These are phyloP conservation scores for Subacronicta megacephala DNA, from an alignment of 2,888 invertebrate species.

Conservation along the genomic window DNA sequence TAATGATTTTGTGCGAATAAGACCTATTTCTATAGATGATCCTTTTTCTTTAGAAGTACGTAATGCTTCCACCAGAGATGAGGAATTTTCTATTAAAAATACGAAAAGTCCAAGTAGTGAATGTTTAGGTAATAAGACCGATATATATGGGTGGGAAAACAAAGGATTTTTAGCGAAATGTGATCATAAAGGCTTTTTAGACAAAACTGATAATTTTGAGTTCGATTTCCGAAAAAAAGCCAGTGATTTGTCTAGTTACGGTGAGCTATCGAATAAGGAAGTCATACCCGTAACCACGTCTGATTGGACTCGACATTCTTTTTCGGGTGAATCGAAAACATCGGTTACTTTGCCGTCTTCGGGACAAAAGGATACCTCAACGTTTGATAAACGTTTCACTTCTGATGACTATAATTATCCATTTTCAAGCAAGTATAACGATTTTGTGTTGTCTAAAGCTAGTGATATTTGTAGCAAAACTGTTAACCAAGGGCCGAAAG, in stretches of 20 bases:
- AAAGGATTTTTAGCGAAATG: constrained; percentile 85
- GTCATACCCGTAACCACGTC: constrained; percentile 62
- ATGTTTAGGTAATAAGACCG: constrained; percentile 83
- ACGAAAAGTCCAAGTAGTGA: constrained; percentile 82
- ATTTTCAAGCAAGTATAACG: constrained; percentile 82
- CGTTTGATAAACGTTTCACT: constrained; percentile 72
- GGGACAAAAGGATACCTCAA: constrained; percentile 75
- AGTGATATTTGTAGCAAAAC: constrained; percentile 83
- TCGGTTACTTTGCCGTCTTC: constrained; percentile 77
- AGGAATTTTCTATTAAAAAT: constrained; percentile 67
- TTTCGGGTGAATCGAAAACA: constrained; percentile 79
- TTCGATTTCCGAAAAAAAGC: constrained; percentile 68
- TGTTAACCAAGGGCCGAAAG: constrained; percentile 78
- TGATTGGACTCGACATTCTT: constrained; percentile 78
- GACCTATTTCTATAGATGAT: constrained; percentile 86
- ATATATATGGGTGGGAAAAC: constrained; percentile 87
- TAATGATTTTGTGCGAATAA: constrained; percentile 75
- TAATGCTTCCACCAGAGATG: constrained; percentile 62
- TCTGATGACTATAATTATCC: constrained; percentile 80
- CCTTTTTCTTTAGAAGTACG: constrained; percentile 82
- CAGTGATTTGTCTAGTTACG: constrained; percentile 61
- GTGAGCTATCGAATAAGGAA: constrained; percentile 61
- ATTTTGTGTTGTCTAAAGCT: constrained; percentile 79
- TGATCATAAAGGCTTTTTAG: constrained; percentile 68
- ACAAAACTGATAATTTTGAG: constrained; percentile 65